Evolutionary conservation across 2,797 vertebrate species (phyloP).

Genomic region (Anguilla megastoma): DNA sequence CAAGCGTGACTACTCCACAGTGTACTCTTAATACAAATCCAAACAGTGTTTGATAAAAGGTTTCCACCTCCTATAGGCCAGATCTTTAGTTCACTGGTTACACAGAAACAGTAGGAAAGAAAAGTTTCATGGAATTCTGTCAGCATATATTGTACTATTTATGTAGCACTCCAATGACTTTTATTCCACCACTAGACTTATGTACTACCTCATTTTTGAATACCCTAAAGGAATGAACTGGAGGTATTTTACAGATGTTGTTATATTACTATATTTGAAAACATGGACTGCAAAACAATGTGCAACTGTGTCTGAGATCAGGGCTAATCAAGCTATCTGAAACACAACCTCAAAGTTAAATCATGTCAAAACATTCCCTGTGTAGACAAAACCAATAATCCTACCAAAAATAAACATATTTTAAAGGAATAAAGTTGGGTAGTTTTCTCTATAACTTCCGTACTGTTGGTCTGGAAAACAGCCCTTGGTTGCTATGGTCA

Average conservation of each 20-base stretch:
- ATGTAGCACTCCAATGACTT: neutral
- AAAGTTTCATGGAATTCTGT: neutral
- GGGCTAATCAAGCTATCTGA: neutral
- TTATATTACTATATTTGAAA: neutral
- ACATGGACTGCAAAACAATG: neutral
- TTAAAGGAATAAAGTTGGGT: conserved; percentile 41
- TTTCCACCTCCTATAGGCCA: neutral
- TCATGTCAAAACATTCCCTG: conserved; percentile 1
- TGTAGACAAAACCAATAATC: conserved; percentile 56
- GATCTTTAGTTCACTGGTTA: neutral
- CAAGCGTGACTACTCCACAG: neutral
- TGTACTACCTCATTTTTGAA: neutral
- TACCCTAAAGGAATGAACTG: neutral
- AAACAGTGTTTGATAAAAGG: neutral
- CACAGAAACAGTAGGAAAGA: neutral
- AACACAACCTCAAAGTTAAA: conserved; percentile 1
- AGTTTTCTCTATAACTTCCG: conserved; percentile 50
- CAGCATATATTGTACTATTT: neutral
- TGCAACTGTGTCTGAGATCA: neutral
- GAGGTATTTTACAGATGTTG: neutral
- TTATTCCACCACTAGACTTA: neutral
- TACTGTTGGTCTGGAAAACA: conserved; percentile 40
- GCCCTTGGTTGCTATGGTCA: conserved; percentile 33
- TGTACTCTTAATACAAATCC: neutral
- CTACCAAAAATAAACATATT: conserved; percentile 23